Evolutionary conservation across 2,797 vertebrate genomes (phyloP).

Genomic region (Peromyscus melanophrys): DNA sequence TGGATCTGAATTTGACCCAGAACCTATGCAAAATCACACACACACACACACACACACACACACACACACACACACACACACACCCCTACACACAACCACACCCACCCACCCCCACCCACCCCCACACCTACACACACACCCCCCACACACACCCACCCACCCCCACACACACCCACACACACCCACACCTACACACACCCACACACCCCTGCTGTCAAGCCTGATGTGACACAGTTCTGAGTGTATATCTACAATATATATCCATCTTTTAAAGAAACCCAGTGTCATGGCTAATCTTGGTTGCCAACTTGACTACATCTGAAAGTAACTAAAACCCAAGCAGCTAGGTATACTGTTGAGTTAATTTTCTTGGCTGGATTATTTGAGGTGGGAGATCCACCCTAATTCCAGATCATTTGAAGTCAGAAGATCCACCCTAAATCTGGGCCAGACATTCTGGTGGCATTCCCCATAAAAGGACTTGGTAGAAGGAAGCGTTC

Average conservation of each 20-base stretch:
- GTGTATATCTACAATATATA: not conserved
- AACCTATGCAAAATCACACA: not conserved
- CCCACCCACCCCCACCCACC: not conserved
- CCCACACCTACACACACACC: not conserved
- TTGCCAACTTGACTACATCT: not conserved
- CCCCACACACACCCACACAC: too few species aligned
- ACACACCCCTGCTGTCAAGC: not conserved
- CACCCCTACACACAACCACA: not conserved
- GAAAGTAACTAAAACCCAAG: not conserved
- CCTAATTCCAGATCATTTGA: not conserved
- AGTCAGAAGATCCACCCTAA: not conserved
- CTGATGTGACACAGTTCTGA: not conserved
- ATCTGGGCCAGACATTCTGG: not conserved
- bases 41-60: too few species aligned
- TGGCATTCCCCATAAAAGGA: not conserved
- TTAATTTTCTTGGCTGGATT: not conserved
- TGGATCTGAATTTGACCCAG: not conserved
- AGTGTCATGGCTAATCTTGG: not conserved
- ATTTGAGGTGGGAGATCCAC: not conserved
- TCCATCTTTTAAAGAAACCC: conserved; percentile 12
- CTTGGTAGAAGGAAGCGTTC: not conserved
- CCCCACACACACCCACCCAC: not conserved
- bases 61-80: not conserved
- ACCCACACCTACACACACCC: not conserved
- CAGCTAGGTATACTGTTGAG: not conserved